phyloP scores from a whole-genome alignment of 2,797 vertebrate genomes.

The Phaenicophaeus curvirostris region DNA sequence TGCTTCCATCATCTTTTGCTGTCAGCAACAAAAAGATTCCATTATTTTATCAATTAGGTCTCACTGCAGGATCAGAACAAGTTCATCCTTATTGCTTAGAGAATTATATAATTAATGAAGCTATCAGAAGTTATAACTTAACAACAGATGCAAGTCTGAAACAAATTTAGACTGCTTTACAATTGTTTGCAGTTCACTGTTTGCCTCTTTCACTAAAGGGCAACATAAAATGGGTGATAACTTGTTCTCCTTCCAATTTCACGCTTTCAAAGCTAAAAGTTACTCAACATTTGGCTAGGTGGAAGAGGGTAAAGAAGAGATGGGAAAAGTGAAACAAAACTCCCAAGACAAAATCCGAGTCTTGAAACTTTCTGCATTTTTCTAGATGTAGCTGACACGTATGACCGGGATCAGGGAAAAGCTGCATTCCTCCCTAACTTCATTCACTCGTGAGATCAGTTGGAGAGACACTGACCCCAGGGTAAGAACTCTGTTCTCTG shows the following conservation, averaged over 20 bases:
- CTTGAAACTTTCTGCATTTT: constrained; percentile 30
- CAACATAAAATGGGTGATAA: not conserved
- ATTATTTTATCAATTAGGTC: not conserved
- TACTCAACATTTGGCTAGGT: not conserved
- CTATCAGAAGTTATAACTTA: not conserved
- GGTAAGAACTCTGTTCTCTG: constrained; percentile 7
- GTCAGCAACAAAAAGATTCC: constrained; percentile 22
- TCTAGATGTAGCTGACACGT: constrained; percentile 37
- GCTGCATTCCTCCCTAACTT: constrained; percentile 6
- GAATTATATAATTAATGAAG: not conserved
- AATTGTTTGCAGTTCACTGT: not conserved
- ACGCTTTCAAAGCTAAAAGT: constrained; percentile 30
- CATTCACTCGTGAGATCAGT: constrained; percentile 14
- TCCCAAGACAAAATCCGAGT: constrained; percentile 19
- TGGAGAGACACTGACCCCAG: not conserved
- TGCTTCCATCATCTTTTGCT: constrained; percentile 97
- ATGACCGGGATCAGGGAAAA: not conserved
- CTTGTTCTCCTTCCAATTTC: not conserved
- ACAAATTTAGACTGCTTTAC: not conserved
- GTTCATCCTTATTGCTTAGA: not conserved
- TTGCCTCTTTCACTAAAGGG: not conserved
- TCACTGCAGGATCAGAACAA: not conserved
- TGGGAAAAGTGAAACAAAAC: not conserved
- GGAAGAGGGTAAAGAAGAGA: not conserved
- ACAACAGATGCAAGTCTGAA: not conserved